These are phyloP conservation scores for Leptinotarsa rubiginosa DNA, from an alignment of 2,888 invertebrate species.

Conservation along the genomic window DNA sequence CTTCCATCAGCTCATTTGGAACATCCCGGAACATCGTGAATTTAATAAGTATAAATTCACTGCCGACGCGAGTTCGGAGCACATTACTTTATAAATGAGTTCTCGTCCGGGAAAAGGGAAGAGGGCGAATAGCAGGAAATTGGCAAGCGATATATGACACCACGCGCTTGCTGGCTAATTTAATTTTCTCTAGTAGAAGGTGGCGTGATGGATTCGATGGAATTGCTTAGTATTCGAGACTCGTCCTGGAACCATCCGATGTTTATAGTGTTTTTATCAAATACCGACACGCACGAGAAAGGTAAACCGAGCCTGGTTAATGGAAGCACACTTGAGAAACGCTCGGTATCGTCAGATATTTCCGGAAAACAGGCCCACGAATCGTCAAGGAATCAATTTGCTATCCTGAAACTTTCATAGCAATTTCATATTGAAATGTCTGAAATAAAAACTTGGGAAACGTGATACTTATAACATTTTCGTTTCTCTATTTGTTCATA, in stretches of 20 bases:
- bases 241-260: conserved; percentile 38
- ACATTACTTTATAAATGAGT: conserved; percentile 47
- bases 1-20: background rate
- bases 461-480: too few species aligned
- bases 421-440: too few species aligned
- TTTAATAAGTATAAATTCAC: conserved; percentile 26
- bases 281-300: conserved; percentile 1
- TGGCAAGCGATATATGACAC: conserved; percentile 61
- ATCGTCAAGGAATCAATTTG: too few species aligned
- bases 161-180: conserved; percentile 59
- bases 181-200: conserved; percentile 56
- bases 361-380: background rate
- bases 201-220: conserved; percentile 59
- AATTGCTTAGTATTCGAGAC: conserved; percentile 53
- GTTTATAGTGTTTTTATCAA: conserved; percentile 18
- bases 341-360: background rate
- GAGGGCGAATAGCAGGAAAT: conserved; percentile 55
- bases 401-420: too few species aligned
- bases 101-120: conserved; percentile 40
- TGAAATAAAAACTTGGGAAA: too few species aligned
- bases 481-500: too few species aligned
- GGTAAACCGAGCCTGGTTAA: conserved; percentile 8
- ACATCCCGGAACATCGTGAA: background rate
- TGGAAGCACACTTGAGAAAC: background rate
- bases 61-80: conserved; percentile 44